Evolutionary conservation across 1,140 invertebrate species (phyloP), one percentile per base, ranked within the genome.

Genomic region (Drosophila suzukii): DNA sequence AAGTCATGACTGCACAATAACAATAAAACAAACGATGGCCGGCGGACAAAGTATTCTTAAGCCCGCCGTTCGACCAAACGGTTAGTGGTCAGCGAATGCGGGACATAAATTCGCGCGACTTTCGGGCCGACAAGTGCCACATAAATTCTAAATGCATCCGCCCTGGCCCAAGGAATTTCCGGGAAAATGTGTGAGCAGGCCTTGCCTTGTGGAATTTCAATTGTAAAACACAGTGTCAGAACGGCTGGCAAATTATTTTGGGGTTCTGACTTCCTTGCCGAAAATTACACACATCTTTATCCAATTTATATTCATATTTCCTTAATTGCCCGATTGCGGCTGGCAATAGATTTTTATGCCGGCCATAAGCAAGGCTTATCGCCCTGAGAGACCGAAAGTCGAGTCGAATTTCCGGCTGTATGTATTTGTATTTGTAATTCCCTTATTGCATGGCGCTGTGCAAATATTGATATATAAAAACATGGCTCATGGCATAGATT

Each of bases 1-100:
- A 88, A 88, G 84, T 88, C 84, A 84, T 84, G 80, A 84, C 68
- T 89, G 84, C 76, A 84, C 80, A 89, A 88, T 88, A 88, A 88
- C 84, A 88, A 88, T 88, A 88, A 88, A 88, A 84, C 84, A 89
- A 80, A 72, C 79, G 72, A 80, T 75, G 70, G 70, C 73, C 76
- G 60, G 43, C 49, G 43, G 55, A 81, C 83, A 75, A 88, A 86
- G 86, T 71, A 86, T 86, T 88, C 82, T 86, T 88, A 78, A 82
- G 79, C 77, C 62, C 70, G 47, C 44, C 70, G 56, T 53, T 76
- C 58, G 59, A 68, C 71, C 43, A 20, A 54, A 60, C 56, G 51
- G 62, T 46, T 75, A 76, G 51, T 74, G 70, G 59, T 61, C 70
- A 50, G 58, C 80, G 75, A 67, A 88, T 83, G 78, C 67, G 81